Evolutionary conservation across 2,113 vertebrate genomes (phyloP).

Genomic region (Pteronura brasiliensis): DNA sequence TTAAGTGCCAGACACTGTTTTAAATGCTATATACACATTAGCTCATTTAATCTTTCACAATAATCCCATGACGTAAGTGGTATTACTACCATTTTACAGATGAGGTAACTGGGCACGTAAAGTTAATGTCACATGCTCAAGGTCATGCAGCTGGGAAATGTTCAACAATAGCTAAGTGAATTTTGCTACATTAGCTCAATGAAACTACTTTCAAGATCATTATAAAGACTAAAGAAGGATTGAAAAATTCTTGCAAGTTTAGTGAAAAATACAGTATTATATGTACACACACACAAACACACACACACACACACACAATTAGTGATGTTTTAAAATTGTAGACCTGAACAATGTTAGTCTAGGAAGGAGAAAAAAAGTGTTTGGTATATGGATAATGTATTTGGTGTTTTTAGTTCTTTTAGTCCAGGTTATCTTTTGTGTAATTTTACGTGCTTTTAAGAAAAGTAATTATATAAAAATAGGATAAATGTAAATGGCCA

Average conservation of each 20-base stretch:
- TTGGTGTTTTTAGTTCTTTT: neutral
- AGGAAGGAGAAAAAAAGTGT: neutral
- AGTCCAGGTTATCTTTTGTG: neutral
- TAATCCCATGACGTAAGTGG: neutral
- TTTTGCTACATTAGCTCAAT: neutral
- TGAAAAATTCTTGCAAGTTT: neutral
- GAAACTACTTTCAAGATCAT: constrained; percentile 8
- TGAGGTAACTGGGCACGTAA: neutral
- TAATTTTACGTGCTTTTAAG: neutral
- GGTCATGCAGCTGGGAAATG: neutral
- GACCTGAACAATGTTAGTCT: neutral
- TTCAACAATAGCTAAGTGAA: neutral
- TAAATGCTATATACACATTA: neutral
- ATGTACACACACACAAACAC: neutral
- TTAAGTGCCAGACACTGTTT: neutral
- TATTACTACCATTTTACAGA: neutral
- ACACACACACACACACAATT: too few species aligned
- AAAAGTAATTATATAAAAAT: neutral
- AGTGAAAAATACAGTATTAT: neutral
- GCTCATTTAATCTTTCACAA: neutral
- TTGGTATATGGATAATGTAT: neutral
- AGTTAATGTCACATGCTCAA: neutral
- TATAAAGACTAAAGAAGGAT: neutral
- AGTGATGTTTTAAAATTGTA: neutral
- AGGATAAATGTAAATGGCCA: neutral